These are phyloP conservation scores for Threskiornis aethiopicus DNA, from an alignment of 2,797 vertebrate genomes.

Conservation along the genomic window DNA sequence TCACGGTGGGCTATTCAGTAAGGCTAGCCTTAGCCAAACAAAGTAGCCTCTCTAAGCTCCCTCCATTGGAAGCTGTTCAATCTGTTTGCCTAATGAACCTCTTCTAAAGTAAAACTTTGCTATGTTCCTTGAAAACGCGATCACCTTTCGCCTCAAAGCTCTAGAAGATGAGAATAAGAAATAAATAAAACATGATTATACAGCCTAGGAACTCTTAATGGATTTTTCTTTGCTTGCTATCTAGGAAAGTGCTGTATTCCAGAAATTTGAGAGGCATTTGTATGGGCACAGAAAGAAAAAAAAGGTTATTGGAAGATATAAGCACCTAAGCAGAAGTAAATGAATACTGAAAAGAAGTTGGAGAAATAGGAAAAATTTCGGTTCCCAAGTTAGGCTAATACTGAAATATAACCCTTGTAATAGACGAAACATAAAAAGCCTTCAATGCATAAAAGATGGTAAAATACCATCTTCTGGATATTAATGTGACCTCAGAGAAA, in stretches of 20 bases:
- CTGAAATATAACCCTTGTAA: background rate
- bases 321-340: background rate
- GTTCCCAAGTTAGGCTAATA: background rate
- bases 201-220: background rate
- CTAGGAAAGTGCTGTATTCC: background rate
- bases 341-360: background rate
- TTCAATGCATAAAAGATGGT: background rate
- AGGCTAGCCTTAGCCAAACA: background rate
- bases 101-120: background rate
- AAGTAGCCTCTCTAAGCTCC: background rate
- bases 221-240: background rate
- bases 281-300: background rate
- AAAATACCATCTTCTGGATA: background rate
- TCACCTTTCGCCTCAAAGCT: background rate
- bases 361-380: background rate
- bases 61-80: background rate
- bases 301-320: background rate
- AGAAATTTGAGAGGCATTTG: background rate
- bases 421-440: slow-evolving; percentile 15
- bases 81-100: background rate
- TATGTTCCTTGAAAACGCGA: background rate
- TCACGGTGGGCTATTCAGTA: background rate
- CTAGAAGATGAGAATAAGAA: background rate
- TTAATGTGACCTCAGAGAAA: slow-evolving; percentile 35
- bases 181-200: slow-evolving; percentile 14